phyloP scores from a whole-genome alignment of 2,797 vertebrate genomes.

The Hozukius guyotensis region DNA sequence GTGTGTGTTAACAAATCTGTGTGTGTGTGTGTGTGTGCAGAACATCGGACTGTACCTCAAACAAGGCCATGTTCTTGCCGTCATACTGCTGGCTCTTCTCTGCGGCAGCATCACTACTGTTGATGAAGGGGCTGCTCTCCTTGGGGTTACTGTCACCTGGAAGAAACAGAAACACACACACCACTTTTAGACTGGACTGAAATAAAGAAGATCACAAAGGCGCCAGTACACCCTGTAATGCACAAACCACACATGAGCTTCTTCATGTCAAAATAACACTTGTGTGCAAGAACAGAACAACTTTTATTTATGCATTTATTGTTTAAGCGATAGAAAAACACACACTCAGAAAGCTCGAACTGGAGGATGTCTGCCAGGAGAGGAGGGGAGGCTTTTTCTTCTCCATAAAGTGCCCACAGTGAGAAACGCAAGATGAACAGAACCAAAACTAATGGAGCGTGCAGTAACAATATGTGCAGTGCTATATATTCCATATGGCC shows the following conservation, averaged over 20 bases:
- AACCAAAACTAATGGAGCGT: slow-evolving; percentile 53
- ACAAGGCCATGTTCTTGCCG: slow-evolving; percentile 98
- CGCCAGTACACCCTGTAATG: background rate
- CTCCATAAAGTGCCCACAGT: slow-evolving; percentile 33
- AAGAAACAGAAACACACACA: slow-evolving; percentile 42
- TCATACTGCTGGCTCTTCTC: slow-evolving; percentile 96
- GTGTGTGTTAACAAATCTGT: slow-evolving; percentile 8
- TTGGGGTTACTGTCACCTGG: slow-evolving; percentile 97
- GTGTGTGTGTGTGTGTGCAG: slow-evolving; percentile 5
- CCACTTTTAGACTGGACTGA: slow-evolving; percentile 25
- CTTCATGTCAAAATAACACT: background rate
- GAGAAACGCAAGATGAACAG: slow-evolving; percentile 39
- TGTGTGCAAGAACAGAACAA: background rate
- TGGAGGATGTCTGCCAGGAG: slow-evolving; percentile 13
- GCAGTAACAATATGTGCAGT: slow-evolving; percentile 53
- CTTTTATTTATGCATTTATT: slow-evolving; percentile 1
- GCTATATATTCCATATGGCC: slow-evolving; percentile 58
- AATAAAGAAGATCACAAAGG: slow-evolving; percentile 12
- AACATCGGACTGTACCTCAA: slow-evolving; percentile 86
- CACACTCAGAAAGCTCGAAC: background rate
- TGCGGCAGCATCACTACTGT: slow-evolving; percentile 92
- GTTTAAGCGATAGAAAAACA: slow-evolving; percentile 3
- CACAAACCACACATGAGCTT: background rate
- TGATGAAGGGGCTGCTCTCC: slow-evolving; percentile 99
- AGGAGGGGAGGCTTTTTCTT: slow-evolving; percentile 4